Conservation (phyloP, 2,113 vertebrate species). For the Furnarius figulus region DNA sequence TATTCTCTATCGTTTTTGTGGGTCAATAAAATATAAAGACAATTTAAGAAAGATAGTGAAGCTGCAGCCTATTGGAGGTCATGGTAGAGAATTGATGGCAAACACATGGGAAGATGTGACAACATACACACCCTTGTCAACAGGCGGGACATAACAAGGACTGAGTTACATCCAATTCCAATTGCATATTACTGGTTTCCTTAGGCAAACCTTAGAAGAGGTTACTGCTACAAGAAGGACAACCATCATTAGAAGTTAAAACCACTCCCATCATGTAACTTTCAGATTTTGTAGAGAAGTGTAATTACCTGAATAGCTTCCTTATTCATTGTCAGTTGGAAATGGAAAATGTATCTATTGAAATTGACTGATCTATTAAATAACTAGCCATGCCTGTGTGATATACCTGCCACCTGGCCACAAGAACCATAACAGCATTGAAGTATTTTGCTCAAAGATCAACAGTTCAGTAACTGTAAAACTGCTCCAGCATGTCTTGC, state of each 20-base stretch:
- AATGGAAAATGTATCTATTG: not conserved
- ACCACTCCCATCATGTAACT: not conserved
- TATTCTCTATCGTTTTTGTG: not conserved
- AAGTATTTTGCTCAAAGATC: not conserved
- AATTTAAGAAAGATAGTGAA: not conserved
- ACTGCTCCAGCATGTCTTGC: not conserved
- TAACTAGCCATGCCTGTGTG: not conserved
- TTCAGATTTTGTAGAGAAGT: not conserved
- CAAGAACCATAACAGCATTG: not conserved
- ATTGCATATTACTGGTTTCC: not conserved
- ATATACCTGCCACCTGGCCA: not conserved
- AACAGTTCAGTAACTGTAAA: not conserved
- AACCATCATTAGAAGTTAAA: not conserved
- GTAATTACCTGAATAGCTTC: not conserved
- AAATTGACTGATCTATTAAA: not conserved
- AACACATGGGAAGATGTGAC: not conserved
- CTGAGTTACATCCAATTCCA: not conserved
- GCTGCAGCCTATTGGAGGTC: not conserved
- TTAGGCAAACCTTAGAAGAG: not conserved
- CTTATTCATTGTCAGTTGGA: not conserved
- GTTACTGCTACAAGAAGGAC: not conserved
- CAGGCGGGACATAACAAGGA: not conserved
- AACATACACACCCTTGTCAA: not conserved
- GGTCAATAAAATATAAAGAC: not conserved
- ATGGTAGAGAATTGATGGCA: not conserved